phyloP scores from a whole-genome alignment of 2,888 invertebrate species.

The Tetanocera ferruginea region DNA sequence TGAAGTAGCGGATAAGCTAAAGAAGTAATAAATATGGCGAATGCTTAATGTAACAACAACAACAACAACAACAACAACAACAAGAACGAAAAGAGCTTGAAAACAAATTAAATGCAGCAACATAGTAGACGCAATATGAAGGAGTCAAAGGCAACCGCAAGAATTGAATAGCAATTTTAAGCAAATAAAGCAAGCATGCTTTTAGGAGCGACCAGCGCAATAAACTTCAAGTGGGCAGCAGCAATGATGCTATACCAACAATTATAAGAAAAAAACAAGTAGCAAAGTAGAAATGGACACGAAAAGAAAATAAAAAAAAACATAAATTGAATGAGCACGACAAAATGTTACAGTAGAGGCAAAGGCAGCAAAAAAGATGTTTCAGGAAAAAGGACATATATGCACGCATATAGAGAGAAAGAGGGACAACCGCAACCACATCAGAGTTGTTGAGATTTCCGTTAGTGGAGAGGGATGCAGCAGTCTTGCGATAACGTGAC shows the following conservation, averaged over 20 bases:
- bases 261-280: neutral
- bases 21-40: constrained; percentile 24
- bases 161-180: constrained; percentile 30
- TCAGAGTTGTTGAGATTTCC: too few species aligned
- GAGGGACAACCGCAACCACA: neutral
- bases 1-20: constrained; percentile 23
- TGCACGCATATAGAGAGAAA: constrained; percentile 25
- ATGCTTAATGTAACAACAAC: neutral
- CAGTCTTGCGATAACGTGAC: constrained; percentile 34
- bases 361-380: neutral
- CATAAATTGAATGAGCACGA: neutral
- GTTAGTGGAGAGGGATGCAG: neutral
- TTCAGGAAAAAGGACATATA: neutral
- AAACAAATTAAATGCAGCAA: neutral
- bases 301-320: neutral
- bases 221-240: neutral
- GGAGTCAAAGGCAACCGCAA: neutral
- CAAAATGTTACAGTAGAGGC: neutral
- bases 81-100: neutral
- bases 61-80: neutral
- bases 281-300: neutral
- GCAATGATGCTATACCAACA: neutral
- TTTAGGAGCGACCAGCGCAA: constrained; percentile 22
- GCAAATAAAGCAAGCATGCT: constrained; percentile 30
- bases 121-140: neutral